Conservation (phyloP, 2,888 invertebrate species). For the Teleiodes luculella region DNA sequence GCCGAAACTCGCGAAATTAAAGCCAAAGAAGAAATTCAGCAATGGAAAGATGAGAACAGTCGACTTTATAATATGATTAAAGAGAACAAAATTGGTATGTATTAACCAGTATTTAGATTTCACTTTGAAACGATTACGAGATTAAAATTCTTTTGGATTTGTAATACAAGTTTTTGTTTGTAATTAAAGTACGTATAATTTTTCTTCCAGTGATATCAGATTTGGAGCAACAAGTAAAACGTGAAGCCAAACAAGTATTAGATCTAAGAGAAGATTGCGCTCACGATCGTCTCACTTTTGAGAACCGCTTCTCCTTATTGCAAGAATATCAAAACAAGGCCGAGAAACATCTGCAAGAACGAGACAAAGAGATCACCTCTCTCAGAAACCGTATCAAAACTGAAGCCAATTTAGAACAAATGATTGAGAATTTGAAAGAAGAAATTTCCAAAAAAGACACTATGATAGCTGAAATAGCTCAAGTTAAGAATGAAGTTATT, state of each 20-base stretch:
- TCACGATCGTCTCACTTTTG: conserved; percentile 39
- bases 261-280: conserved; percentile 33
- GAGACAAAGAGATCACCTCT: conserved; percentile 39
- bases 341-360: conserved; percentile 42
- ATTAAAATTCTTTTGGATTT: no score
- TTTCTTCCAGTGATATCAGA: conserved; percentile 47
- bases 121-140: no score
- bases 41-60: conserved; percentile 30
- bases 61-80: conserved; percentile 31
- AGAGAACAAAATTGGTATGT: conserved; percentile 43
- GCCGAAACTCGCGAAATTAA: conserved; percentile 15
- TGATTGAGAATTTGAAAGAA: conserved; percentile 35
- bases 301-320: conserved; percentile 44
- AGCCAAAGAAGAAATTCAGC: conserved; percentile 22
- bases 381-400: conserved; percentile 20
- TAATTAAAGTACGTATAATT: no score
- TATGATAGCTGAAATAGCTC: conserved; percentile 1
- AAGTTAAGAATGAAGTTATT: conserved; percentile 26
- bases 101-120: no score
- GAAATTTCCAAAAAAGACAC: conserved; percentile 19
- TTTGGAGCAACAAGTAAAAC: conserved; percentile 41
- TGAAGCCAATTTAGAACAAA: conserved; percentile 28
- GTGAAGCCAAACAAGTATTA: conserved; percentile 36
- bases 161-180: no score
- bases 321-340: conserved; percentile 50